phyloP scores from a whole-genome alignment of 1,140 invertebrate genomes.

The Proales similis region DNA sequence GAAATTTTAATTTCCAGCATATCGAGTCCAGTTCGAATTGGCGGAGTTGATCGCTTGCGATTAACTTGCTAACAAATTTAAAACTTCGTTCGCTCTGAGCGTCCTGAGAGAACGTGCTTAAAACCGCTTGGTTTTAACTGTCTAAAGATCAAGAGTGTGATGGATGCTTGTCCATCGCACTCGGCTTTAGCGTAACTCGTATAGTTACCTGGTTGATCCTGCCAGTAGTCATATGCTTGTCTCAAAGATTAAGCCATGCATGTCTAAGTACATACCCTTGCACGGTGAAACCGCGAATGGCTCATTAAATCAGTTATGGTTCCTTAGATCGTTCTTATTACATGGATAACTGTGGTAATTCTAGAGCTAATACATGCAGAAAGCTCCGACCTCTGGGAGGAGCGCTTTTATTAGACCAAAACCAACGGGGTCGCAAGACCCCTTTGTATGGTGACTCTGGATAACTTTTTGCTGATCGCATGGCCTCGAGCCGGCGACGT shows the following conservation, averaged over 20 bases:
- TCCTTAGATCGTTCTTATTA: conserved; percentile 64
- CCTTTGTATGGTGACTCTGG: conserved; percentile 62
- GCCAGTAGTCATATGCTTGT: conserved; percentile 60
- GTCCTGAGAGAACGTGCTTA: neutral
- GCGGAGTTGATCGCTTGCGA: neutral
- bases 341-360: conserved; percentile 81
- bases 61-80: neutral
- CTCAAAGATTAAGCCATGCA: conserved; percentile 61
- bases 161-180: neutral
- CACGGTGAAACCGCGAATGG: conserved; percentile 69
- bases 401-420: conserved; percentile 61
- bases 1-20: conserved; percentile 21
- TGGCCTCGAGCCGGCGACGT: conserved; percentile 49
- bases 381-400: conserved; percentile 46
- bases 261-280: conserved; percentile 62
- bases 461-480: conserved; percentile 61
- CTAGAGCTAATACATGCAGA: conserved; percentile 59
- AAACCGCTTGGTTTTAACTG: neutral
- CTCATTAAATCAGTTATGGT: conserved; percentile 71
- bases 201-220: conserved; percentile 56
- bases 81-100: neutral
- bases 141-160: neutral
- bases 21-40: neutral
- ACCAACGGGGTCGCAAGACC: conserved; percentile 47
- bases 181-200: neutral